phyloP scores from a whole-genome alignment of 2,888 invertebrate genomes.

The Chironomus tentans region DNA sequence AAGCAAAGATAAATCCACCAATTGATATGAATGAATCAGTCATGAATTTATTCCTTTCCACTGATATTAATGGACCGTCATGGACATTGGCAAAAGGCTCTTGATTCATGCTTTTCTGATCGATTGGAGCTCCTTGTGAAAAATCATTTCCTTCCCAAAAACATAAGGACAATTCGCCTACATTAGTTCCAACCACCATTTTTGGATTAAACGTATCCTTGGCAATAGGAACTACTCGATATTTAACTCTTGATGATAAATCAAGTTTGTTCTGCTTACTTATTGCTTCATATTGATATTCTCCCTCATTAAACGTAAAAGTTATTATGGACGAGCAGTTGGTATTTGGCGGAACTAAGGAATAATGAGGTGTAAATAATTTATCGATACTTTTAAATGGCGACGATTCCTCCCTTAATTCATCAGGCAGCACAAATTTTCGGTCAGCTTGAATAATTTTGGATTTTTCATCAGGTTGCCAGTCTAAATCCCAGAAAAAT shows the following conservation, averaged over 20 bases:
- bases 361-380: conserved; percentile 54
- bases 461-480: conserved; percentile 34
- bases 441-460: conserved; percentile 24
- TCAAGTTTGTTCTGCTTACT: neutral
- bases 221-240: conserved; percentile 30
- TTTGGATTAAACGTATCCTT: conserved; percentile 29
- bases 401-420: conserved; percentile 51
- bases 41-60: conserved; percentile 54
- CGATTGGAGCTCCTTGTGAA: conserved; percentile 51
- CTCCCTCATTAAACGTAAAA: conserved; percentile 35
- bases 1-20: conserved; percentile 63
- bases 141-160: conserved; percentile 62
- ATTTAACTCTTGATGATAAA: conserved; percentile 12
- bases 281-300: conserved; percentile 27
- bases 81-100: conserved; percentile 50
- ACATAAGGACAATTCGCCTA: conserved; percentile 43
- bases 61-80: conserved; percentile 57
- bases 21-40: conserved; percentile 56
- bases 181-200: conserved; percentile 42
- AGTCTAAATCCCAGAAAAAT: conserved; percentile 63
- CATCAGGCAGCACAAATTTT: conserved; percentile 46
- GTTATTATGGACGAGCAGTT: conserved; percentile 42
- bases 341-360: conserved; percentile 33
- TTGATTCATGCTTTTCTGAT: conserved; percentile 47
- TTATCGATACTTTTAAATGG: conserved; percentile 51